Conservation (phyloP, 1,140 invertebrate species). For the Pachypeltis micranthus region DNA sequence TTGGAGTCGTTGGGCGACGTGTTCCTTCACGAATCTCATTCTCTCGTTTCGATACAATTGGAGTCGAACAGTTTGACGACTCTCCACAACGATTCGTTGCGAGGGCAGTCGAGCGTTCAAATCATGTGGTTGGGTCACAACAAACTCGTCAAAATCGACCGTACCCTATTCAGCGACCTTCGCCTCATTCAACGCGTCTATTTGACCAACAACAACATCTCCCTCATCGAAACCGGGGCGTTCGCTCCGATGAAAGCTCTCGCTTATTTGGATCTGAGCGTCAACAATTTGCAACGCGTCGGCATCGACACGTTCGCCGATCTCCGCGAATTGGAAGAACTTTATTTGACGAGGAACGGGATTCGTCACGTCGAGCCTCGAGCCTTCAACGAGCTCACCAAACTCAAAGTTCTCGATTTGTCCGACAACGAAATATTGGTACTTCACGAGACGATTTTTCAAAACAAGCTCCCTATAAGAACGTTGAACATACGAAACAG, state of each 20-base stretch:
- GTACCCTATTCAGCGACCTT: conserved; percentile 60
- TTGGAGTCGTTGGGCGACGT: conserved; percentile 66
- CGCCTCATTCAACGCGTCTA: conserved; percentile 62
- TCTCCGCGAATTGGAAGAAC: conserved; percentile 51
- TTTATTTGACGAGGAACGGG: conserved; percentile 48
- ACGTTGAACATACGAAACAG: conserved; percentile 47
- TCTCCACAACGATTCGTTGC: conserved; percentile 64
- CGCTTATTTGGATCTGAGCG: conserved; percentile 64
- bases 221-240: conserved; percentile 62
- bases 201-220: conserved; percentile 70
- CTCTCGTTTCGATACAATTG: conserved; percentile 72
- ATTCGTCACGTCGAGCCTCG: conserved; percentile 43
- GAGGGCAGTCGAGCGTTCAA: conserved; percentile 64
- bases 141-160: conserved; percentile 56
- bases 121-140: conserved; percentile 81
- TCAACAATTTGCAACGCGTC: conserved; percentile 54
- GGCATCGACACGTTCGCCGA: conserved; percentile 51
- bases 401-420: conserved; percentile 46
- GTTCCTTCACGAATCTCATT: conserved; percentile 58
- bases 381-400: conserved; percentile 45
- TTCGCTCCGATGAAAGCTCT: conserved; percentile 62
- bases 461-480: conserved; percentile 44
- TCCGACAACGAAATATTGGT: conserved; percentile 45
- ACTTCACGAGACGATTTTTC: conserved; percentile 46
- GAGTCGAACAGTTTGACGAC: conserved; percentile 66